Conservation (phyloP, 2,797 vertebrate genomes). For the Hydrolagus colliei region DNA sequence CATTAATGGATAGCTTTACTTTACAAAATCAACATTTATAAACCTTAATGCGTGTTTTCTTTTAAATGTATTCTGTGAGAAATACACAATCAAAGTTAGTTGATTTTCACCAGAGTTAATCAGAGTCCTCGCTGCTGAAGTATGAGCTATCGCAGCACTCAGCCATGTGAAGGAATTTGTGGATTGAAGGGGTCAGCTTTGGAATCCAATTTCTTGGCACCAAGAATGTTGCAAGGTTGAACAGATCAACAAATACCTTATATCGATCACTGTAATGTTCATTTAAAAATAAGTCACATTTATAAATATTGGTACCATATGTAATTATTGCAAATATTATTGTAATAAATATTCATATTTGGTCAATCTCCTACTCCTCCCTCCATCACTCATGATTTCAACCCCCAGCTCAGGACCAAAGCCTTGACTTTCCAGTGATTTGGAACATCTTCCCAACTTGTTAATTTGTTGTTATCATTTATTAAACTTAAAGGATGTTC, state of each 20-base stretch:
- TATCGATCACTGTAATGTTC: slow-evolving; percentile 76
- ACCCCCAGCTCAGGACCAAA: too few relatives aligned
- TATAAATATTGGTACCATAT: slow-evolving; percentile 23
- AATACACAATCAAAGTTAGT: neutral
- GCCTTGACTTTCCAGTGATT: too few relatives aligned
- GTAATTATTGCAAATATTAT: neutral
- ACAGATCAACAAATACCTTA: slow-evolving; percentile 96
- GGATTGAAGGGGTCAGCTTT: slow-evolving; percentile 78
- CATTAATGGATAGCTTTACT: neutral
- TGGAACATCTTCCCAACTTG: too few relatives aligned
- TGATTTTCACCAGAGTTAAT: slow-evolving; percentile 50
- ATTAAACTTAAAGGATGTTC: too few relatives aligned
- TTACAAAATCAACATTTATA: neutral
- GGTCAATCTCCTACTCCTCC: too few relatives aligned
- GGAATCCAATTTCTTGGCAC: slow-evolving; percentile 87
- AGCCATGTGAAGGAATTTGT: slow-evolving; percentile 84
- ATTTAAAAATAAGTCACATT: slow-evolving; percentile 36
- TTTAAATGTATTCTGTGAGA: neutral
- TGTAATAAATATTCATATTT: too few relatives aligned
- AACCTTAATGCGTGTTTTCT: neutral
- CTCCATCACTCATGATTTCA: too few relatives aligned
- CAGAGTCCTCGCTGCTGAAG: slow-evolving; percentile 91
- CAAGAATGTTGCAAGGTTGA: slow-evolving; percentile 89
- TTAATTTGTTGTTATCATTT: too few relatives aligned
- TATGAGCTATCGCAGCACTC: slow-evolving; percentile 91